Conservation (phyloP, 2,797 vertebrate species). For the Acestrorhynchus altus region DNA sequence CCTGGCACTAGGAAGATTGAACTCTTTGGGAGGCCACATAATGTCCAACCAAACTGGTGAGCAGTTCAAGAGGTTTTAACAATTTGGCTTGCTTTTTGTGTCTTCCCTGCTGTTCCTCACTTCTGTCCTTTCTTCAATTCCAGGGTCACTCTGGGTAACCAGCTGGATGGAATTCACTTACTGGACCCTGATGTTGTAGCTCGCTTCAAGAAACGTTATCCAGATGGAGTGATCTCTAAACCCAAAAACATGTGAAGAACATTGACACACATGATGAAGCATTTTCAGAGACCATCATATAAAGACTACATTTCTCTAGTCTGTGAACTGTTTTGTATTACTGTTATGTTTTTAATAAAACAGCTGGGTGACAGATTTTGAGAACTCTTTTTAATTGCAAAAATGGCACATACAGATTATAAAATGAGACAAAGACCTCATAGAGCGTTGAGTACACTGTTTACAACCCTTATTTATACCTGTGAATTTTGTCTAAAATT, state of each 20-base stretch:
- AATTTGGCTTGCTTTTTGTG: background rate
- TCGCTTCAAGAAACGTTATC: conserved; percentile 90
- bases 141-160: conserved; percentile 93
- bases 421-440: background rate
- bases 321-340: conserved; percentile 26
- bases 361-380: background rate
- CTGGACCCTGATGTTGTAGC: conserved; percentile 92
- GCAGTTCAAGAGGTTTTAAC: background rate
- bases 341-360: conserved; percentile 56
- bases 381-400: background rate
- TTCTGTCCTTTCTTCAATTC: conserved; percentile 14
- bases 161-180: conserved; percentile 92
- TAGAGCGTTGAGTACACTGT: background rate
- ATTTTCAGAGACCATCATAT: conserved; percentile 16
- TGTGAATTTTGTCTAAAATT: background rate
- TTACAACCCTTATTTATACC: background rate
- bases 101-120: background rate
- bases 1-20: conserved; percentile 95
- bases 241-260: conserved; percentile 77
- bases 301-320: background rate
- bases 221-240: conserved; percentile 92
- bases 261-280: background rate
- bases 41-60: conserved; percentile 94
- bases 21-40: conserved; percentile 91
- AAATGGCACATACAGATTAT: background rate